Percentiles rank a stretch among this genome's conserved stretches.
Evolutionary conservation across 2,797 vertebrate species (phyloP).

Genomic region (Galago senegalensis): DNA sequence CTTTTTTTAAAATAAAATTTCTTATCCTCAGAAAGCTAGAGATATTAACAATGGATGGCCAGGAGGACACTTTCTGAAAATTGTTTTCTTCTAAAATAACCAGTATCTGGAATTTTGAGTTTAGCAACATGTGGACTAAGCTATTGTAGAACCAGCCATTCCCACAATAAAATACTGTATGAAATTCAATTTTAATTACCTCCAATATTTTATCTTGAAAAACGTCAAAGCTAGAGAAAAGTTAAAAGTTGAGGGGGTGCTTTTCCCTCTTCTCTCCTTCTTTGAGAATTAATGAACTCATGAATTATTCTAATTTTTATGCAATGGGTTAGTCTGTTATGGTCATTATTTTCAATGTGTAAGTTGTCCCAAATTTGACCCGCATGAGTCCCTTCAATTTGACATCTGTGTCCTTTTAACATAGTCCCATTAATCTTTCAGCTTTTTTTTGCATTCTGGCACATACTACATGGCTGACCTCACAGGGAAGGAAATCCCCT

Average conservation of each 20-base stretch:
- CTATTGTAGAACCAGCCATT: neutral
- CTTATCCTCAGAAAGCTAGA: neutral
- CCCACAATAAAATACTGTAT: neutral
- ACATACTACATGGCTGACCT: neutral
- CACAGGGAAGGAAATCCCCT: neutral
- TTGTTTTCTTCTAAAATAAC: neutral
- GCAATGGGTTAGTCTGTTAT: neutral
- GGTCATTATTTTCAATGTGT: neutral
- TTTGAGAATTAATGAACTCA: neutral
- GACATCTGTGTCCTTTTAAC: neutral
- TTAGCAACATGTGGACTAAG: neutral
- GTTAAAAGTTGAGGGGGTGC: neutral
- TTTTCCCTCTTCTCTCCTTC: neutral
- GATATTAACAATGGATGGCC: neutral
- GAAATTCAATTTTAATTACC: neutral
- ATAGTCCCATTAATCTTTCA: neutral
- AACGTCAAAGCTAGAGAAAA: constrained; percentile 11
- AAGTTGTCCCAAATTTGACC: neutral
- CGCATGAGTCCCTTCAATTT: neutral
- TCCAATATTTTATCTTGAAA: neutral
- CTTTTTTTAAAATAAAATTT: neutral
- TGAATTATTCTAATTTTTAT: neutral
- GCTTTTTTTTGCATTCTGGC: neutral
- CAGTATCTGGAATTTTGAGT: constrained; percentile 14
- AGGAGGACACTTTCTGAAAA: neutral